Conservation (phyloP, 2,113 vertebrate species). For the Petaurus breviceps region DNA sequence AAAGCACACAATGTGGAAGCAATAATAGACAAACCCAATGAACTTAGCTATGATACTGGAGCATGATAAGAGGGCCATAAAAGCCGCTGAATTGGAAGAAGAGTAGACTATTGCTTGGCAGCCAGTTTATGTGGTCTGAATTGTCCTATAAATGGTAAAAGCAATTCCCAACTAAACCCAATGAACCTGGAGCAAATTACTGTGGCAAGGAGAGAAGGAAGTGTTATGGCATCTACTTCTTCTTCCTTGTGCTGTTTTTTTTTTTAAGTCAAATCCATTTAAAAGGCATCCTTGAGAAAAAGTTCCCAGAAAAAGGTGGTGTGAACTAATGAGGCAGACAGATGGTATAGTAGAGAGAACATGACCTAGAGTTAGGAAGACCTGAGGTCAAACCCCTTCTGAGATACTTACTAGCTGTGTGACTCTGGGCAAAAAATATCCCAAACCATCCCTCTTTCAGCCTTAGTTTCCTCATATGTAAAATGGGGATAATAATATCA, state of each 20-base stretch:
- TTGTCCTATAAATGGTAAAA: not conserved
- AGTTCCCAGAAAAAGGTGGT: not conserved
- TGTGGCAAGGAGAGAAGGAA: not conserved
- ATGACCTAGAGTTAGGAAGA: not conserved
- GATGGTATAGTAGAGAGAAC: not conserved
- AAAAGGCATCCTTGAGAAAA: not conserved
- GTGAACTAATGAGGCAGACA: not conserved
- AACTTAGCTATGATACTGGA: slow-evolving; percentile 26
- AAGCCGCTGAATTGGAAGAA: slow-evolving; percentile 31
- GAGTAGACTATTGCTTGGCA: not conserved
- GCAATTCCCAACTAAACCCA: not conserved
- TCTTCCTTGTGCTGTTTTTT: not conserved
- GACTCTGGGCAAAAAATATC: not conserved
- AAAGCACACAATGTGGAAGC: slow-evolving; percentile 58
- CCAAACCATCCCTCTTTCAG: not conserved
- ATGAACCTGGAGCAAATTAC: not conserved
- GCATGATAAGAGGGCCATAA: slow-evolving; percentile 54
- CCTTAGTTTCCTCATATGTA: not conserved
- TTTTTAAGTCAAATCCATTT: not conserved
- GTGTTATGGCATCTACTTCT: not conserved
- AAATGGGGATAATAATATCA: not conserved
- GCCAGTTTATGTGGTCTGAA: not conserved
- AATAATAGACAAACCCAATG: slow-evolving; percentile 44
- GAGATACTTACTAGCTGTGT: not conserved
- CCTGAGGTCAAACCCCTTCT: not conserved